Conservation (phyloP, 2,113 vertebrate genomes). For the Microtus ochrogaster region DNA sequence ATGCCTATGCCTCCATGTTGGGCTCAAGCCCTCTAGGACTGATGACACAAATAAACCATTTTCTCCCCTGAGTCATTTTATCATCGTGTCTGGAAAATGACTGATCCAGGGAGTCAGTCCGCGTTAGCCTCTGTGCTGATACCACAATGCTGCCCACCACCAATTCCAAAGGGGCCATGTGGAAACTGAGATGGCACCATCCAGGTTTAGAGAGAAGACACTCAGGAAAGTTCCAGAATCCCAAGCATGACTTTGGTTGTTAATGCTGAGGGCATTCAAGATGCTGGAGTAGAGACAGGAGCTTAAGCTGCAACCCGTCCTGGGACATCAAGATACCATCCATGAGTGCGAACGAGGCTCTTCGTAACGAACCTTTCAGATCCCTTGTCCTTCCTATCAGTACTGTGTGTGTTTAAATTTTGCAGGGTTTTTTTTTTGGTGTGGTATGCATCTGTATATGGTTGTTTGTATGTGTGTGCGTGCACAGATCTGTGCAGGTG, state of each 20-base stretch:
- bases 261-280: neutral
- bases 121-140: neutral
- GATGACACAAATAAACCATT: neutral
- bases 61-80: neutral
- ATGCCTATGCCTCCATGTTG: neutral
- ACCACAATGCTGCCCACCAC: neutral
- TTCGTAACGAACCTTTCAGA: neutral
- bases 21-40: neutral
- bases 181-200: neutral
- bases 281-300: neutral
- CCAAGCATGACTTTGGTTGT: neutral
- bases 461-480: no score
- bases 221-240: neutral
- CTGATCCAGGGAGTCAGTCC: neutral
- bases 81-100: neutral
- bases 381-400: neutral
- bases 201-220: neutral
- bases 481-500: no score
- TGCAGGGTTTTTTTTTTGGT: neutral
- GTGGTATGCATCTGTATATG: neutral
- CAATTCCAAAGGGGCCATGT: no score
- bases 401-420: no score
- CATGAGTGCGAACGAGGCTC: neutral
- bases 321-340: neutral
- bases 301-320: neutral